These are phyloP conservation scores for Neoitamus cyanurus DNA, from an alignment of 2,888 invertebrate genomes.

Conservation along the genomic window DNA sequence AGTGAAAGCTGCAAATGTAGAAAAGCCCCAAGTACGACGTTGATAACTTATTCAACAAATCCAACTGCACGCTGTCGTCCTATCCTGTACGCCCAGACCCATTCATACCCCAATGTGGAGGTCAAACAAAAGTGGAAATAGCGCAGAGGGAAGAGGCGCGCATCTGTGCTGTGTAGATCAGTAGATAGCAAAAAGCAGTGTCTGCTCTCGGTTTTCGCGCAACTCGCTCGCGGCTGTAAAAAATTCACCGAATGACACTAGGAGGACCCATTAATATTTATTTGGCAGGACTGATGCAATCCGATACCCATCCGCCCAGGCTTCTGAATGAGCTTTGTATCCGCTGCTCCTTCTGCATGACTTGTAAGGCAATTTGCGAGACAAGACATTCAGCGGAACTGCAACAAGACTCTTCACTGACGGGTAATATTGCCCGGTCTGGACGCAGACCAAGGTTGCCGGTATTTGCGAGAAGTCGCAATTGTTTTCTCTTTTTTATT, in stretches of 20 bases:
- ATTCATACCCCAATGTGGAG: not conserved
- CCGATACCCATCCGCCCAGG: constrained; percentile 30
- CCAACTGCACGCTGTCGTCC: not conserved
- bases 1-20: not conserved
- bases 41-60: not conserved
- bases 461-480: no score
- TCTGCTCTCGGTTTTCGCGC: not conserved
- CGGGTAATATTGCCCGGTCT: no score
- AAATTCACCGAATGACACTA: constrained; percentile 32
- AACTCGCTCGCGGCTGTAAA: not conserved
- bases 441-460: no score
- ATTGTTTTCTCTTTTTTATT: no score
- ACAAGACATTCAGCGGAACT: not conserved
- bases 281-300: constrained; percentile 30
- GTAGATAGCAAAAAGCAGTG: not conserved
- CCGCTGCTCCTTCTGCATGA: constrained; percentile 14
- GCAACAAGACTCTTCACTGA: no score
- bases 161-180: not conserved
- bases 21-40: not conserved
- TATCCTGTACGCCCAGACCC: not conserved
- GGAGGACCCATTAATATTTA: constrained; percentile 29
- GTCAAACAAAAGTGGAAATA: not conserved
- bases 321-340: constrained; percentile 13
- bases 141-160: not conserved
- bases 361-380: constrained; percentile 39